Evolutionary conservation across 2,113 vertebrate species (phyloP), one percentile per base, ranked within the genome.

Genomic region (Lethenteron reissneri): DNA sequence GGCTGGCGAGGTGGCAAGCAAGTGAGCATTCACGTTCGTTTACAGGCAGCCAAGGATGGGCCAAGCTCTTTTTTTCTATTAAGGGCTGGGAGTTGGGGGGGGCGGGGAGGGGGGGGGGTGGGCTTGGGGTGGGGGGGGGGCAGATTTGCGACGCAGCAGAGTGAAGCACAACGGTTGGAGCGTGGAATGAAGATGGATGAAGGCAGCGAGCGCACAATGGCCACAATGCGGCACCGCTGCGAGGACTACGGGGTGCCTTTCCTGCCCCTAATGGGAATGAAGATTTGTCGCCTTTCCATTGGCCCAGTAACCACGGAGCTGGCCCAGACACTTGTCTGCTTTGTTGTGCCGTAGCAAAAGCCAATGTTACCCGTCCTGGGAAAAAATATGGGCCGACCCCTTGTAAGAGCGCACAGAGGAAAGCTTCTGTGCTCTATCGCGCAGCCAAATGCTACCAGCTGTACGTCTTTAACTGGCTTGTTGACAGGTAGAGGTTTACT

Each of bases 291-390:
- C 64, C 25, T 68, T 68, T 68, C 64, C 64, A 68, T 68, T n/a
- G 64, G n/a, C 25, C n/a, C 64, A 17, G 64, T 68, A 68, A 68
- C 64, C 64, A 68, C n/a, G 64, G 64, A 17, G 64, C 25, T 25
- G n/a, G 64, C n/a, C 64, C 64, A 68, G 64, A 68, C 25, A 25
- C 64, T 68, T 68, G 64, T 68, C n/a, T 17, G 64, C 64, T 17
- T 68, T 68, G 64, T 68, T n/a, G 25, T 68, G 8, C 25, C 25
- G 64, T 25, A 68, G 64, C 64, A 9, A 68, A 25, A 25, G n/a
- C n/a, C 64, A n/a, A 68, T 68, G 64, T 68, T 68, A n/a, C 64
- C 64, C 64, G 64, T 68, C 64, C 25, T 68, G 64, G 64, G 64
- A 68, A 68, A 68, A 68, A 68, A 68, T 68, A 17, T 17, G n/a